Evolutionary conservation across 2,113 vertebrate genomes (phyloP), one percentile per base, ranked within the genome.

Genomic region (Thamnophis sirtalis): DNA sequence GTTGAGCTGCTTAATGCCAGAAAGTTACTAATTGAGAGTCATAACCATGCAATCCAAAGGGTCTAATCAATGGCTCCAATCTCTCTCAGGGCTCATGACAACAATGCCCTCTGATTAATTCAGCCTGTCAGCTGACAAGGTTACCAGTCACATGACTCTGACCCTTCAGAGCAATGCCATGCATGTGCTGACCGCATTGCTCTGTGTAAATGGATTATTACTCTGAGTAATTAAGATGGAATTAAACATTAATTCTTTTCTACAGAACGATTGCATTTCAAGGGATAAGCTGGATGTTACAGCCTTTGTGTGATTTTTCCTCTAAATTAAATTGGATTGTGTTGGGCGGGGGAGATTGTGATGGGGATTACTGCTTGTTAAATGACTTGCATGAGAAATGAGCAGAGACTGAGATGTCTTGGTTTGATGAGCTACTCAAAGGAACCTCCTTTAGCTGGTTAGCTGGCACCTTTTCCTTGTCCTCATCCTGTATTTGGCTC

Each of bases 191-290:
- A 92, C 88, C 54, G 54, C 90, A 91, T 93, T 92, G 92, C 92
- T 63, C 50, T 93, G 56, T 93, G 93, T 95, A 95, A 93, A 97
- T 96, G 96, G 97, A 97, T 97, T 97, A 97, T 96, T 97, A 96
- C 96, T 97, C 93, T 13, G 89, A 96, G 96, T 97, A 98, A 98
- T 98, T 98, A 98, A 97, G 96, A 97, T 95, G 95, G 97, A 97
- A 97, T 98, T 98, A 98, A 98, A 98, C 97, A 97, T 98, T 97
- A 98, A 98, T 98, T 98, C 95, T 96, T 94, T 96, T 95, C 95
- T 96, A 95, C 94, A 95, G 94, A 49, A 60, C 28, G 53, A 96
- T 96, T 2, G 0, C 4, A 94, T 97, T 96, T 95, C 91, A 95
- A 80, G 93, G 96, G 96, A 96, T 97, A 95, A 97, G 96, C 94